phyloP scores from a whole-genome alignment of 2,888 invertebrate genomes.

The Ennomos fuscantarius region DNA sequence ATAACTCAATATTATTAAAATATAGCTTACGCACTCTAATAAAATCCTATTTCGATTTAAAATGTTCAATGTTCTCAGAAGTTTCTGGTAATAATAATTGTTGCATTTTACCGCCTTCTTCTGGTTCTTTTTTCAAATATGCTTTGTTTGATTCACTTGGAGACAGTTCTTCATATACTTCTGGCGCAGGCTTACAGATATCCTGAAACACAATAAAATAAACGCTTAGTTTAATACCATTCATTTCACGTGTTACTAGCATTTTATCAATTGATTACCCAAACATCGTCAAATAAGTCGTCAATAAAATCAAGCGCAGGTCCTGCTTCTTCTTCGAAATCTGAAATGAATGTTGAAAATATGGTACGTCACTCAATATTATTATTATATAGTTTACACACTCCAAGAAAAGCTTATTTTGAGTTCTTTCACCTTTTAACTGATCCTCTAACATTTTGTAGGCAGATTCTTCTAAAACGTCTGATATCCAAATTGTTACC shows the following conservation, averaged over 20 bases:
- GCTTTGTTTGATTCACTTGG: constrained; percentile 2
- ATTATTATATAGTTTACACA: too few relatives aligned
- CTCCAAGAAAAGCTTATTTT: too few relatives aligned
- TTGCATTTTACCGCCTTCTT: neutral
- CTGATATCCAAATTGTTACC: constrained; percentile 69
- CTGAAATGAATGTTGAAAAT: constrained; percentile 54
- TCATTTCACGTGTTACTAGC: too few relatives aligned
- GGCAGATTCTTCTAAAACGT: constrained; percentile 60
- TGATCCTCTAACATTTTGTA: constrained; percentile 64
- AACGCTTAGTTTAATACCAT: too few relatives aligned
- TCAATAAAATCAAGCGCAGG: constrained; percentile 70
- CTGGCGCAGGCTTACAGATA: constrained; percentile 12
- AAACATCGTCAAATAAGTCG: constrained; percentile 57
- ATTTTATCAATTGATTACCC: constrained; percentile 49
- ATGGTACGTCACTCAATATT: too few relatives aligned
- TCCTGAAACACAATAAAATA: constrained; percentile 13
- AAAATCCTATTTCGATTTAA: too few relatives aligned
- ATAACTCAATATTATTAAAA: too few relatives aligned
- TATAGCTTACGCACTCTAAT: too few relatives aligned
- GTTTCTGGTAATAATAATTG: neutral
- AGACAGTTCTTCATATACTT: neutral
- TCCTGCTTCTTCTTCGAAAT: constrained; percentile 72
- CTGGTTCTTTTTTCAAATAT: constrained; percentile 5
- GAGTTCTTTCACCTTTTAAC: constrained; percentile 54
- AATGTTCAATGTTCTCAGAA: constrained; percentile 9